Base-by-base conservation (phyloP, 2,888 invertebrate species). In the Zhuqinia jingwanae region DNA sequence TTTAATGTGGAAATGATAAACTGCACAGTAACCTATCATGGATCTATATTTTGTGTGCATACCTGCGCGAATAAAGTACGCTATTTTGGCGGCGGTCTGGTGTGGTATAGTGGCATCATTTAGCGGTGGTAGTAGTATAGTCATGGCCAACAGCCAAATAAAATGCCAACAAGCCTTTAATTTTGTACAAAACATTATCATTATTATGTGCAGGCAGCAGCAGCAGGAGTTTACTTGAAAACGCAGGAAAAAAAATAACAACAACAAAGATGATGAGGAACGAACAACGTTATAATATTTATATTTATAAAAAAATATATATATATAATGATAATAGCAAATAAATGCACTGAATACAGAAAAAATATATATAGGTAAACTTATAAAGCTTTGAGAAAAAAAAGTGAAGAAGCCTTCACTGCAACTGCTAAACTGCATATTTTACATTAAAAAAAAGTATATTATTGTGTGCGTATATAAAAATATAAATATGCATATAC, bases 91-190 rank as follows among this genome's bases (percentile, higher is more conserved):
- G 84, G n/a, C n/a, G n/a, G n/a, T n/a, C n/a, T n/a, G n/a, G n/a
- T n/a, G n/a, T n/a, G n/a, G n/a, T n/a, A n/a, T n/a, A n/a, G 84
- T 85, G 73, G 85, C 85, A 85, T 78, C 78, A 78, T 85, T 68
- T 70, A 85, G 85, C 78, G 78, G 85, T 85, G 78, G n/a, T n/a
- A n/a, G n/a, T n/a, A n/a, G n/a, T n/a, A 78, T 85, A 85, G 78
- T 85, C 85, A 85, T 85, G 85, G 85, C 78, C 85, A 60, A 70
- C 30, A 68, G 85, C 85, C 85, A 85, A 85, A 70, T 85, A 60
- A 85, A 85, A 85, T 78, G 85, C 85, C 85, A 85, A 85, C 68
- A 85, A 78, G 68, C 78, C 78, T 73, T 78, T 78, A 60, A 73
- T 84, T 83, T 53, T 73, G n/a, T 70, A 76, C 42, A n/a, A n/a